These are phyloP conservation scores for Phaenicophaeus curvirostris DNA, from an alignment of 2,797 vertebrate species.

Conservation along the genomic window DNA sequence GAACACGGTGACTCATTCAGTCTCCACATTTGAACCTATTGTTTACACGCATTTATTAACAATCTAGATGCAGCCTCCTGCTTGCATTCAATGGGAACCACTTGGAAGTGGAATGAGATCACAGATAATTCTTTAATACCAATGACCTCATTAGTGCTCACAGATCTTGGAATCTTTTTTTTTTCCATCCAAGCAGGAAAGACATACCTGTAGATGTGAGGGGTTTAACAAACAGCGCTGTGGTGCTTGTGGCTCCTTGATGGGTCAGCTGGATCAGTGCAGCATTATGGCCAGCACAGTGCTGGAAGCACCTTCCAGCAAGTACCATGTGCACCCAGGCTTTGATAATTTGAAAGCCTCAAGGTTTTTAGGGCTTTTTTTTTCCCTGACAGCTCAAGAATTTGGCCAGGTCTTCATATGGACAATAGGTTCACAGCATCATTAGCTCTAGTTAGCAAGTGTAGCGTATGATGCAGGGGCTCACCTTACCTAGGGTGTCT, in stretches of 20 bases:
- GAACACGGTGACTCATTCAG: slow-evolving; percentile 4
- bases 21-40: neutral
- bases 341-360: neutral
- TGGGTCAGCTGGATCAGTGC: fast-evolving
- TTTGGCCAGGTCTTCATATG: neutral
- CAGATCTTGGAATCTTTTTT: neutral
- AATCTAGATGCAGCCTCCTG: neutral
- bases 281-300: fast-evolving
- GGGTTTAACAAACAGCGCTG: neutral
- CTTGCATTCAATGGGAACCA: neutral
- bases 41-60: neutral
- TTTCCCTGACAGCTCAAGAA: neutral
- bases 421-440: neutral
- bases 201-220: neutral
- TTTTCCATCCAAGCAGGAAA: neutral
- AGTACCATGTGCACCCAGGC: neutral
- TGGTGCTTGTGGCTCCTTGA: neutral
- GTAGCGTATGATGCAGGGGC: neutral
- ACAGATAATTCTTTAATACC: neutral
- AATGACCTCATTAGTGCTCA: fast-evolving
- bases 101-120: neutral
- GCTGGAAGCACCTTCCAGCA: neutral
- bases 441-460: neutral
- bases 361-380: neutral
- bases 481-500: neutral